A percentile compares a stretch with the other conserved stretches of the same genome.
phyloP scores from a whole-genome alignment of 1,140 invertebrate species.

The Drosophila rufa region DNA sequence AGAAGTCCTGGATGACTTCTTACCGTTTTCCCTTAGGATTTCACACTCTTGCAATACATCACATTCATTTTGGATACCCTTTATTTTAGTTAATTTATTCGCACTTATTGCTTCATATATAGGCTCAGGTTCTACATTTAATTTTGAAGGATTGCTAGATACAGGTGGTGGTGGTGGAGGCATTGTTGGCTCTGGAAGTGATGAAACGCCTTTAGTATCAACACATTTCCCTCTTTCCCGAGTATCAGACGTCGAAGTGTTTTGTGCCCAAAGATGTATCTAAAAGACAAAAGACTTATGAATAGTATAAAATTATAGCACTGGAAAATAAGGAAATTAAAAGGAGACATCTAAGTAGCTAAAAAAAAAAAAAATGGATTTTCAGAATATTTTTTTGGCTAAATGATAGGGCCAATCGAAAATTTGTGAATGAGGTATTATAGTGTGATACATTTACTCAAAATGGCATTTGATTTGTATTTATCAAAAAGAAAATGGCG shows the following conservation, averaged over 20 bases:
- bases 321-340: background rate
- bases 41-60: background rate
- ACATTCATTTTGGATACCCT: constrained; percentile 1
- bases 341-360: too few relatives aligned
- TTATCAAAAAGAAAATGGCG: too few relatives aligned
- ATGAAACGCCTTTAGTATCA: constrained; percentile 86
- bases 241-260: constrained; percentile 3
- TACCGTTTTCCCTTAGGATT: constrained; percentile 21
- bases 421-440: too few relatives aligned
- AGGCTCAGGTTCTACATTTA: constrained; percentile 87
- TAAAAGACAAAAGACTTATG: constrained; percentile 23
- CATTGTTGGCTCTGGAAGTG: constrained; percentile 90
- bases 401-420: too few relatives aligned
- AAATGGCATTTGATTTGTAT: too few relatives aligned
- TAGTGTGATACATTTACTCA: too few relatives aligned
- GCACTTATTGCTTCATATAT: constrained; percentile 92
- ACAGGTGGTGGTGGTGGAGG: constrained; percentile 88
- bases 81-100: constrained; percentile 8
- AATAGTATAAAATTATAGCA: background rate
- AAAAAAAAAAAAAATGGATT: too few relatives aligned
- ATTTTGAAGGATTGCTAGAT: constrained; percentile 77
- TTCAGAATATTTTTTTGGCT: too few relatives aligned
- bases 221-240: constrained; percentile 10
- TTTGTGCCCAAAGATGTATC: constrained; percentile 53
- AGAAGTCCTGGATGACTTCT: background rate